Evolutionary conservation across 1,140 invertebrate species (phyloP).

Genomic region (Drosophila willistoni): DNA sequence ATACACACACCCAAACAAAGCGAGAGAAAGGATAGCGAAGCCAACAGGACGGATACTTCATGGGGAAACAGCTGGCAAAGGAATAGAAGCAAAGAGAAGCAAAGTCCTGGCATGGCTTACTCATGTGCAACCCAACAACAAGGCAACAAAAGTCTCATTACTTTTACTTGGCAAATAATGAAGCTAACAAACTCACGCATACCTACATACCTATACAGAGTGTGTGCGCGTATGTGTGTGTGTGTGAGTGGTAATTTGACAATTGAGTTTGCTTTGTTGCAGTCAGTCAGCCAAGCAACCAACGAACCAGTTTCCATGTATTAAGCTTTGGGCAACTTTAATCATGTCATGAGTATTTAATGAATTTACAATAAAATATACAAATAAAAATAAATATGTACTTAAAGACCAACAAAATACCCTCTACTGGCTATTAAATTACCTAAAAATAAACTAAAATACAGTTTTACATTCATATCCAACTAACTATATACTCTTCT

Average conservation of each 20-base stretch:
- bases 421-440: background rate
- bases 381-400: background rate
- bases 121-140: constrained; percentile 80
- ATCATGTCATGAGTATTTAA: constrained; percentile 17
- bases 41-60: constrained; percentile 7
- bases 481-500: too few relatives aligned
- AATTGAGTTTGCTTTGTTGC: constrained; percentile 66
- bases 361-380: background rate
- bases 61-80: constrained; percentile 38
- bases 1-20: constrained; percentile 5
- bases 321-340: constrained; percentile 15
- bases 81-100: constrained; percentile 51
- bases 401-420: background rate
- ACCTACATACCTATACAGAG: constrained; percentile 10
- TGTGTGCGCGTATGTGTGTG: constrained; percentile 14
- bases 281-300: constrained; percentile 8
- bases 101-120: constrained; percentile 40
- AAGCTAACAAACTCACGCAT: constrained; percentile 61
- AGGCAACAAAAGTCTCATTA: constrained; percentile 81
- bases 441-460: too few relatives aligned
- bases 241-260: constrained; percentile 58
- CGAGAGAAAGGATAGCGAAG: background rate
- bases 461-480: too few relatives aligned
- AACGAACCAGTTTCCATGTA: background rate
- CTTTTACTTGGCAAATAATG: constrained; percentile 81